These are phyloP conservation scores for Lycia hirtaria DNA, from an alignment of 2,888 invertebrate species.

Conservation along the genomic window DNA sequence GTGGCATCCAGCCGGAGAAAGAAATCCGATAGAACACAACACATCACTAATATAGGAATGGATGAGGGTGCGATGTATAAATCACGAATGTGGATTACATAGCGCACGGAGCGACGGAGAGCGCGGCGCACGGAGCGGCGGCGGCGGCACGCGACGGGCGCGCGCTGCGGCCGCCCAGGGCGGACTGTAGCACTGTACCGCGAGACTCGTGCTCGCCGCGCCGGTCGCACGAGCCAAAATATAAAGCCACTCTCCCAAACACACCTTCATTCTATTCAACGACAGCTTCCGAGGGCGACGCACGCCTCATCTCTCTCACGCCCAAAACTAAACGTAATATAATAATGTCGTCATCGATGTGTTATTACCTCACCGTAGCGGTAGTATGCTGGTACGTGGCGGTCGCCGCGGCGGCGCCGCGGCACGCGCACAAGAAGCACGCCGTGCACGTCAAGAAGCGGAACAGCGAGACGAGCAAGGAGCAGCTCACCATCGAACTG, in stretches of 20 bases:
- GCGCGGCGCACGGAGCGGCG: not conserved
- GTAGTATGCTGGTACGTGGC: conserved; percentile 30
- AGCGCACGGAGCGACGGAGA: not conserved
- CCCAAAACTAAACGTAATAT: no score
- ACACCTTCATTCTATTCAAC: conserved; percentile 37
- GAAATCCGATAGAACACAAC: not conserved
- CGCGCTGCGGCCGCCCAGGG: no score
- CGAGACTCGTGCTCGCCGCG: no score
- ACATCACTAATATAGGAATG: not conserved
- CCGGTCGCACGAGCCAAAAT: conserved; percentile 8
- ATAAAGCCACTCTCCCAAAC: conserved; percentile 28
- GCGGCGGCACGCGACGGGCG: conserved; percentile 14
- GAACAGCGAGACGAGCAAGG: conserved; percentile 13
- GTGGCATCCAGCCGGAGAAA: not conserved
- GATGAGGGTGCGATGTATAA: not conserved
- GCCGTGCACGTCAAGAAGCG: conserved; percentile 9
- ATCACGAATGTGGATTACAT: no score
- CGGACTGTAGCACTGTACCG: no score
- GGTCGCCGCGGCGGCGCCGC: conserved; percentile 39
- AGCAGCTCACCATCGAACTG: conserved; percentile 52
- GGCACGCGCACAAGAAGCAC: conserved; percentile 13
- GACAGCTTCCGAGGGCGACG: conserved; percentile 25
- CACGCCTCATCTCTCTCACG: conserved; percentile 19
- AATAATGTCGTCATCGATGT: conserved; percentile 30
- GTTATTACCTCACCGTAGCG: conserved; percentile 35